These are phyloP conservation scores for Stomatorhinus ivindoensis DNA, from an alignment of 2,113 vertebrate genomes.

Conservation along the genomic window DNA sequence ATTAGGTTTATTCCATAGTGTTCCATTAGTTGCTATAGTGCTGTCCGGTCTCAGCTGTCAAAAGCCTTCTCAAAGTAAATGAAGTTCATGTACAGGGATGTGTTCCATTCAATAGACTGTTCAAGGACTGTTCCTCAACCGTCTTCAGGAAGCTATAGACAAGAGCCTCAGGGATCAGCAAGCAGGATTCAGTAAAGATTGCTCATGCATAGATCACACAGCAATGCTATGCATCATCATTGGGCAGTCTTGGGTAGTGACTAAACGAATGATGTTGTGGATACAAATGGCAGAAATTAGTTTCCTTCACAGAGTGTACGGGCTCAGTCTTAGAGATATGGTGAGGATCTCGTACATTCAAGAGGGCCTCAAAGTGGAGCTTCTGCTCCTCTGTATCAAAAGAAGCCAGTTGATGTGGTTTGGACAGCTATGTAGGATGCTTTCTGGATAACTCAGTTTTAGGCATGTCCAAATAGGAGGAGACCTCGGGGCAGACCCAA, in stretches of 20 bases:
- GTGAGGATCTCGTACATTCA: neutral
- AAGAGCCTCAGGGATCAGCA: no score
- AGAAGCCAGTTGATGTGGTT: neutral
- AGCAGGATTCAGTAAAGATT: no score
- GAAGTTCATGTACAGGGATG: no score
- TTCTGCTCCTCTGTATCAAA: neutral
- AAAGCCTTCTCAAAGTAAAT: no score
- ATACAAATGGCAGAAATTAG: neutral
- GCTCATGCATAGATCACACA: no score
- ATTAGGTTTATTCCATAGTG: no score
- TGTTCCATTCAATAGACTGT: no score
- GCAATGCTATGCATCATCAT: no score
- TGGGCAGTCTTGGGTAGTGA: neutral
- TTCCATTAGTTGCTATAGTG: no score
- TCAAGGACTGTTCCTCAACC: no score
- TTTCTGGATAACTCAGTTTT: neutral
- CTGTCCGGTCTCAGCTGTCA: no score
- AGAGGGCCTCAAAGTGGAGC: neutral
- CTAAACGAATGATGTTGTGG: neutral
- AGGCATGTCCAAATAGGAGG: neutral
- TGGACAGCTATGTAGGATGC: neutral
- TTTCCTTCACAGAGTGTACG: neutral
- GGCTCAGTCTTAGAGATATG: neutral
- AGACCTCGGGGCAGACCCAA: neutral
- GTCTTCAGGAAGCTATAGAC: no score